Evolutionary conservation across 2,797 vertebrate genomes (phyloP), one percentile per base, ranked within the genome.

Genomic region (Sorex maritimensis): DNA sequence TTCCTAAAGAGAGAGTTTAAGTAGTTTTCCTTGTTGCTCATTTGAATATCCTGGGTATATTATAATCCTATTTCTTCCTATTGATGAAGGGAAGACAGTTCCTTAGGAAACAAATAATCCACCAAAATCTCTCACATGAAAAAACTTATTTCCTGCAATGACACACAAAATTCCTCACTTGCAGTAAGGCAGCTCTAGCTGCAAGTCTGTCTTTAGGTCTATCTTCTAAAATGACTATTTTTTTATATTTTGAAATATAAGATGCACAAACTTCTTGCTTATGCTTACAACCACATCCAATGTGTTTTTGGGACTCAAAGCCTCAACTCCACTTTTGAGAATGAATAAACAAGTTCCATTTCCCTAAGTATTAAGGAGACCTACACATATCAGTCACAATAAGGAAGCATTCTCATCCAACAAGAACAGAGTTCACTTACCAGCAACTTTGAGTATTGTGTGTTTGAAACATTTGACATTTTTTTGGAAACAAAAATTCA

Each of bases 201-300:
- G 28, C 14, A 86, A 96, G 83, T 74, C 61, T 15, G 2, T 84
- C 84, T 71, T 58, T 10, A 77, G 71, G 19, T 55, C 68, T 24
- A 44, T 61, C 38, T 92, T 83, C 34, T 88, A 80, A 86, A 90
- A 92, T 58, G 44, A 89, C 23, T 63, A 93, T 96, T 94, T 82
- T 49, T 58, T 44, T 49, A 38, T 65, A 89, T 68, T 93, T 95
- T 93, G 72, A 83, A n/a, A 85, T 58, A 30, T 79, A 81, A 92
- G 26, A n/a, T 6, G n/a, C 6, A 30, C 30, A 49, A 67, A 86
- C 34, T 52, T 34, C 58, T 19, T 78, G 87, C 88, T 74, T 61
- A 86, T 44, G 73, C 41, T 77, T 58, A 85, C 41, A 95, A 9
- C 55, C 83, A 44, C 69, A 34, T 78, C 34, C 12, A n/a, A 1